These are phyloP conservation scores for Pteria penguin DNA, from an alignment of 2,888 invertebrate species.

Conservation along the genomic window DNA sequence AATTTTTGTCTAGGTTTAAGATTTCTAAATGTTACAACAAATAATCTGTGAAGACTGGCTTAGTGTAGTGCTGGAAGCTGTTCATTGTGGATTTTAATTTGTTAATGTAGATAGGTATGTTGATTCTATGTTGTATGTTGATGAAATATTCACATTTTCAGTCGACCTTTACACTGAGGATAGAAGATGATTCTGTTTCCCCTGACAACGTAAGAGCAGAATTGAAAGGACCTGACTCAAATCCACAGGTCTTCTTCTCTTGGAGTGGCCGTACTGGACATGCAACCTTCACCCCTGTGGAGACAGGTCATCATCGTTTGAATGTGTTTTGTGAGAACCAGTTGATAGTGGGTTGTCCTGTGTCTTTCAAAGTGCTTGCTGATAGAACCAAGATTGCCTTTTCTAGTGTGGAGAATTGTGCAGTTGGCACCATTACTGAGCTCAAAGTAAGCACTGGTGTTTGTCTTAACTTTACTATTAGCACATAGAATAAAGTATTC, in stretches of 20 bases:
- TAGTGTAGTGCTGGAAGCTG: too few species aligned
- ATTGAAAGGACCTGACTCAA: constrained; percentile 89
- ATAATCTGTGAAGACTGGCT: too few species aligned
- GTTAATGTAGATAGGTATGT: too few species aligned
- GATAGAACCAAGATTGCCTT: constrained; percentile 89
- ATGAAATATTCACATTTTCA: too few species aligned
- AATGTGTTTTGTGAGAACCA: constrained; percentile 84
- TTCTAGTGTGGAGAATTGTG: constrained; percentile 62
- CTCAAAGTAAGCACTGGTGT: constrained; percentile 73
- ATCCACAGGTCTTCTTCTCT: constrained; percentile 81
- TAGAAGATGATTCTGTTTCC: constrained; percentile 83
- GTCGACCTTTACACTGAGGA: constrained; percentile 65
- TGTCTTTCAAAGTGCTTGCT: constrained; percentile 92
- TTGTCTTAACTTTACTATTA: background rate
- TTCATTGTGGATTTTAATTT: too few species aligned
- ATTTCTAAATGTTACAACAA: too few species aligned
- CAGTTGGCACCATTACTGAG: constrained; percentile 67
- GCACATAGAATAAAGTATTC: too few species aligned
- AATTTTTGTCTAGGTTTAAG: too few species aligned
- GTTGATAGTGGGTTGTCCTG: constrained; percentile 83
- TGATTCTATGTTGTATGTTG: too few species aligned
- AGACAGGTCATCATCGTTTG: constrained; percentile 94
- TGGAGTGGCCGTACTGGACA: constrained; percentile 86
- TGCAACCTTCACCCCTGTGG: constrained; percentile 92
- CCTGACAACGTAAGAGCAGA: constrained; percentile 87